Percentiles rank a stretch among this genome's conserved stretches.
Conservation (phyloP, 2,113 vertebrate genomes). For the Andinoacara biseriatus region DNA sequence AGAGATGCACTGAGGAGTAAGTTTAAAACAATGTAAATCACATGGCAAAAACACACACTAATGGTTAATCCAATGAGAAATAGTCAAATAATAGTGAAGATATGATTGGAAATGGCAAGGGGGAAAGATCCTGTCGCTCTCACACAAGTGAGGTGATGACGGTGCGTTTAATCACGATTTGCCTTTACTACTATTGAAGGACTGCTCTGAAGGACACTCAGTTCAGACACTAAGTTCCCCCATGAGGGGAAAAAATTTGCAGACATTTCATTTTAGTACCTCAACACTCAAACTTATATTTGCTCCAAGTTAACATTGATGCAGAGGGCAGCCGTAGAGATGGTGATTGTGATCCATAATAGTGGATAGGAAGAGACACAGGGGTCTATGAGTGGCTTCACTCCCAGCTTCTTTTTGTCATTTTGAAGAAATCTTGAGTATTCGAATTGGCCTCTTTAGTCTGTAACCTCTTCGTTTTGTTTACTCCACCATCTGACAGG, state of each 20-base stretch:
- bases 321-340: slow-evolving; percentile 3
- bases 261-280: slow-evolving; percentile 58
- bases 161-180: slow-evolving; percentile 43
- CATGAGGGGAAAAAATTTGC: slow-evolving; percentile 43
- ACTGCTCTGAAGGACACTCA: slow-evolving; percentile 61
- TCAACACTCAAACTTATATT: slow-evolving; percentile 34
- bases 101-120: neutral
- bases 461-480: slow-evolving; percentile 30
- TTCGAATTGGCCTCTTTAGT: slow-evolving; percentile 39
- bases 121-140: neutral
- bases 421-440: slow-evolving; percentile 27
- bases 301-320: slow-evolving; percentile 38
- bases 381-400: slow-evolving; percentile 23
- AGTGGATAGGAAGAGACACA: neutral
- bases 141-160: slow-evolving; percentile 22
- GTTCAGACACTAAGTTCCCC: slow-evolving; percentile 41
- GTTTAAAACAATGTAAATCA: slow-evolving; percentile 46
- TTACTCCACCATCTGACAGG: slow-evolving; percentile 50
- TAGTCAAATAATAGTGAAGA: neutral
- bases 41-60: slow-evolving; percentile 7
- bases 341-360: slow-evolving; percentile 10
- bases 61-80: slow-evolving; percentile 10
- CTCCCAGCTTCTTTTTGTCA: slow-evolving; percentile 21
- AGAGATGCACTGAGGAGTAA: slow-evolving; percentile 21
- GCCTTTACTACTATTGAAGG: slow-evolving; percentile 33